Percentiles rank a stretch among this genome's conserved stretches.
Evolutionary conservation across 2,113 vertebrate species (phyloP).

Genomic region (Alexandromys fortis): DNA sequence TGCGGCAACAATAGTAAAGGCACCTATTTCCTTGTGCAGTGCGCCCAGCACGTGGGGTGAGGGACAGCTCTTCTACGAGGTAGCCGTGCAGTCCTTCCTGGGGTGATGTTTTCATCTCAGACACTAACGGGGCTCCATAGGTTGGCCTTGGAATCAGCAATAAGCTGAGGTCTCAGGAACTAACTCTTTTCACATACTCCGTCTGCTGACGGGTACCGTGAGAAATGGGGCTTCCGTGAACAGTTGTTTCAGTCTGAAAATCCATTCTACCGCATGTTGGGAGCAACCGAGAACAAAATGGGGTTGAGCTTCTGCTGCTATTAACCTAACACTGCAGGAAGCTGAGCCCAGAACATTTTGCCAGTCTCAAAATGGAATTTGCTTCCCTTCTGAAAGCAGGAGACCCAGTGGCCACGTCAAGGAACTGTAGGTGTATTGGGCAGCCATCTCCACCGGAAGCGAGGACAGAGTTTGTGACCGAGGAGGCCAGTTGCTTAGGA

Average conservation of each 20-base stretch:
- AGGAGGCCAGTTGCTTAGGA: neutral
- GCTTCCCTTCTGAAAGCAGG: neutral
- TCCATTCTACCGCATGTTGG: neutral
- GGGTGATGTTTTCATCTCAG: neutral
- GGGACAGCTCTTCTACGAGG: neutral
- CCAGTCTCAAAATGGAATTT: neutral
- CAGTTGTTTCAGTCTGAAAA: neutral
- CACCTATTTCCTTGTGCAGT: neutral
- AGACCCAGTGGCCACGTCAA: neutral
- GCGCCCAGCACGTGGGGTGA: neutral
- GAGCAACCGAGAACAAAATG: neutral
- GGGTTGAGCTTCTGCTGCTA: neutral
- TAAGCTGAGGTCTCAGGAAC: neutral
- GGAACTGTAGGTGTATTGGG: neutral
- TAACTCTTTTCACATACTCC: neutral
- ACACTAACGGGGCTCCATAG: neutral
- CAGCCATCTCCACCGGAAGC: neutral
- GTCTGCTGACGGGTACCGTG: neutral
- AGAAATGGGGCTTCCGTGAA: neutral
- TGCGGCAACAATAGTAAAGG: neutral
- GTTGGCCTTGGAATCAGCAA: neutral
- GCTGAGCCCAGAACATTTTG: neutral
- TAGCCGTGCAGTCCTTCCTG: neutral
- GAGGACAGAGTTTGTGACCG: neutral
- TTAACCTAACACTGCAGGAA: neutral